Conservation (phyloP, 1,140 invertebrate genomes). For the Oryctes rhinoceros region DNA sequence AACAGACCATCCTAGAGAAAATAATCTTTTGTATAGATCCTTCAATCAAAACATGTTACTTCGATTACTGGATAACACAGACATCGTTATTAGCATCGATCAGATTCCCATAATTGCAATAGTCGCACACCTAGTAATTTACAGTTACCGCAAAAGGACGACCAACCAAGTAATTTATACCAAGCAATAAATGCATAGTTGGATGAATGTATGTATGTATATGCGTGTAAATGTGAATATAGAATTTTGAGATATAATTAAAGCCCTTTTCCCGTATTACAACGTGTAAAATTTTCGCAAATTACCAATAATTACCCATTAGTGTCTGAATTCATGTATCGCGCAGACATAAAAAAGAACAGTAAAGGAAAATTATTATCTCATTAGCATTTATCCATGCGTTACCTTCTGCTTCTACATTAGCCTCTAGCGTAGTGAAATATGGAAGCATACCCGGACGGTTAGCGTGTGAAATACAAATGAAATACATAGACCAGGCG, state of each 20-base stretch:
- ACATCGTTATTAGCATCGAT: neutral
- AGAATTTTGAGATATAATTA: neutral
- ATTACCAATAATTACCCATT: slow-evolving; percentile 26
- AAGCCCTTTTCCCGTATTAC: neutral
- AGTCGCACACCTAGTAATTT: neutral
- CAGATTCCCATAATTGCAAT: neutral
- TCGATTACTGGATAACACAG: too few species aligned
- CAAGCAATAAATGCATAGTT: neutral
- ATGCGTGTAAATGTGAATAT: neutral
- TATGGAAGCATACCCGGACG: neutral
- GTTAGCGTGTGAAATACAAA: slow-evolving; percentile 17
- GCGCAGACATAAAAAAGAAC: neutral
- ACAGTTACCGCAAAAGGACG: slow-evolving; percentile 8
- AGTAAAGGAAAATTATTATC: slow-evolving; percentile 21
- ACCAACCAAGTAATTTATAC: neutral
- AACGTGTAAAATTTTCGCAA: neutral
- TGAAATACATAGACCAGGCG: slow-evolving; percentile 16
- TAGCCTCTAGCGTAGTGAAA: neutral
- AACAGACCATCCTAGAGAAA: too few species aligned
- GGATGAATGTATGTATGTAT: neutral
- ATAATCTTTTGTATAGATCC: too few species aligned
- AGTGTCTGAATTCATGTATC: neutral
- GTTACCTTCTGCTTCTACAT: neutral
- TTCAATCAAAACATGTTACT: too few species aligned
- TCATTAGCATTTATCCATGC: slow-evolving; percentile 16